Conservation (phyloP, 2,888 invertebrate species). For the Pediacus dermestoides region DNA sequence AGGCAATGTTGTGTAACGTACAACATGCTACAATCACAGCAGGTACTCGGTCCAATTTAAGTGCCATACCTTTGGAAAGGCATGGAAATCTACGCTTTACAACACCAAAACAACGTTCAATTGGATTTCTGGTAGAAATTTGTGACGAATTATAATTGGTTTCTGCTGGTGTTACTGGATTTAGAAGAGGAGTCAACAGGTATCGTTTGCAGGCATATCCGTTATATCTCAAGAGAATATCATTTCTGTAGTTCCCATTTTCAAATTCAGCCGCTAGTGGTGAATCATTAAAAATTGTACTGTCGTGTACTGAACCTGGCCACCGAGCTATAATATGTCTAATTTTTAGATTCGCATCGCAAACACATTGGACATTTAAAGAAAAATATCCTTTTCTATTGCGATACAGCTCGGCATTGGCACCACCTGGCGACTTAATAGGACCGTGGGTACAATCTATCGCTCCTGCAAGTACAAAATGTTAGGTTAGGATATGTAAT, state of each 20-base stretch:
- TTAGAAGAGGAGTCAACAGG: conserved; percentile 15
- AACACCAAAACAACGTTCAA: conserved; percentile 4
- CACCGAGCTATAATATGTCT: conserved; percentile 12
- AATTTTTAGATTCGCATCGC: conserved; percentile 11
- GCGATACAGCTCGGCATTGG: conserved; percentile 10
- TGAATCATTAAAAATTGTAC: conserved; percentile 12
- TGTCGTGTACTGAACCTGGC: conserved; percentile 15
- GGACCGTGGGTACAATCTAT: conserved; percentile 15
- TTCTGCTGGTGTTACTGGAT: conserved; percentile 11
- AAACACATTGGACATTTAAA: no score
- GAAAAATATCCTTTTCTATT: conserved; percentile 15
- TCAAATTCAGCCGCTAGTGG: conserved; percentile 7
- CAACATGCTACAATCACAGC: conserved; percentile 13
- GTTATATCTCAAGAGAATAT: conserved; percentile 13
- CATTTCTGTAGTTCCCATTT: conserved; percentile 2
- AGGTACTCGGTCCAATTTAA: conserved; percentile 12
- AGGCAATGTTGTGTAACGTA: conserved; percentile 15
- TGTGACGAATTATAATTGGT: conserved; percentile 22
- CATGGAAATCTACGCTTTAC: conserved; percentile 19
- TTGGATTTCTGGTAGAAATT: conserved; percentile 10
- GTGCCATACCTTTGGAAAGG: conserved; percentile 12
- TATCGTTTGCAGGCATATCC: conserved; percentile 16
- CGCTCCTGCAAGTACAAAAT: no score
- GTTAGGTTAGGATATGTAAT: no score
- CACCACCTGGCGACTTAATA: conserved; percentile 14